Base-by-base conservation (phyloP, 2,113 vertebrate genomes). In the Benitochromis conjunctus region DNA sequence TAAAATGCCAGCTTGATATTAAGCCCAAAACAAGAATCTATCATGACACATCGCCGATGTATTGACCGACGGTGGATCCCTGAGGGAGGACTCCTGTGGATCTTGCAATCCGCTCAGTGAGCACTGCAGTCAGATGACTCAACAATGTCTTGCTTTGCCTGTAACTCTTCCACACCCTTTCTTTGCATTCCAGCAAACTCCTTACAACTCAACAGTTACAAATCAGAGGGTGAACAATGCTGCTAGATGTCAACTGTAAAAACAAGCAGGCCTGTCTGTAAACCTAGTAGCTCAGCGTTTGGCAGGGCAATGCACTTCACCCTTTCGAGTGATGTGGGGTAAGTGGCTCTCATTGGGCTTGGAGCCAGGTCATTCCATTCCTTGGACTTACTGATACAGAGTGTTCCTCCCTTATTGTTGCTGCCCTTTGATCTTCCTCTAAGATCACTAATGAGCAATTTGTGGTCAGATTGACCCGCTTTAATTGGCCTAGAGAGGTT, bases 381-480 rank as follows among this genome's bases (percentile, higher is more conserved):
- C 85, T 87, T 88, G 87, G 87, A 90, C 80, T 92, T 79, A 46
- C 83, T 86, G 85, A 89, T 88, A 83, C 71, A 14, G 48, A 74
- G 26, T 14, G 38, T 88, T 84, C 88, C 88, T 91, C 92, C 81
- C 80, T 80, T 84, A 51, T 90, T 78, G 77, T 87, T 77, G 19
- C 74, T 77, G 82, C 78, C 90, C 90, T 93, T 92, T 94, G 92
- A 95, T 94, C 93, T 91, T 81, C 86, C 77, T 87, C 80, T 88
- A 85, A 86, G 54, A 91, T 93, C 92, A 88, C 92, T 93, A 93
- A 94, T 93, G 90, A 93, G 88, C 87, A 89, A 90, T 93, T 90
- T 93, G 90, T 81, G 92, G 92, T 93, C 92, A 92, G 89, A 87
- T 21, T 94, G 93, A 95, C 94, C 93, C 6, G 4, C 74, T 81